phyloP scores from a whole-genome alignment of 2,888 invertebrate species.

The Nephrotoma guestfalica region DNA sequence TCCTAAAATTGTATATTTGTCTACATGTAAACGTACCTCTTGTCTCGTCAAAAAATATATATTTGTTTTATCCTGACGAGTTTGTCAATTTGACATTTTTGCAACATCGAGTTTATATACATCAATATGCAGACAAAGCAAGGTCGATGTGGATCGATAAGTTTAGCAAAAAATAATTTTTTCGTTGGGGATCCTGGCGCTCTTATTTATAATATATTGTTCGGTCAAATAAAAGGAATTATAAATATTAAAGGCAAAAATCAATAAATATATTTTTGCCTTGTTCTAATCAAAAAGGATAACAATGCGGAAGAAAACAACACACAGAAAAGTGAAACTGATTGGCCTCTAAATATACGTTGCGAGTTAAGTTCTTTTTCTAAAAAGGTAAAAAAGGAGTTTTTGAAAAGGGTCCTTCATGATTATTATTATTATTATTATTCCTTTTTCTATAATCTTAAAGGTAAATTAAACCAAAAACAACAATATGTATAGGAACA shows the following conservation, averaged over 20 bases:
- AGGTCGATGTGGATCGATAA: neutral
- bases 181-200: neutral
- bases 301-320: neutral
- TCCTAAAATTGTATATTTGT: neutral
- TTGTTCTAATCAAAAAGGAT: neutral
- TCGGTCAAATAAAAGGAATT: neutral
- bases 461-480: neutral
- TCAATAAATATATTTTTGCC: neutral
- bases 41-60: neutral
- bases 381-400: neutral
- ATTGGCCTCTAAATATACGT: neutral
- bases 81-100: neutral
- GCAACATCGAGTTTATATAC: neutral
- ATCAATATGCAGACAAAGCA: neutral
- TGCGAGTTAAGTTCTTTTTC: neutral
- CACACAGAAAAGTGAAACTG: neutral
- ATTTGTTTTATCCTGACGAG: neutral
- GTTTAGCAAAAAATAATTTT: neutral
- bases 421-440: neutral
- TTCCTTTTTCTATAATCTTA: neutral
- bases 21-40: neutral
- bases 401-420: neutral
- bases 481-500: neutral
- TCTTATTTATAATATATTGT: neutral
- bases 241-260: neutral